Percentiles rank a stretch among this genome's conserved stretches.
phyloP scores from a whole-genome alignment of 2,797 vertebrate species.

The Naso thynnoides region DNA sequence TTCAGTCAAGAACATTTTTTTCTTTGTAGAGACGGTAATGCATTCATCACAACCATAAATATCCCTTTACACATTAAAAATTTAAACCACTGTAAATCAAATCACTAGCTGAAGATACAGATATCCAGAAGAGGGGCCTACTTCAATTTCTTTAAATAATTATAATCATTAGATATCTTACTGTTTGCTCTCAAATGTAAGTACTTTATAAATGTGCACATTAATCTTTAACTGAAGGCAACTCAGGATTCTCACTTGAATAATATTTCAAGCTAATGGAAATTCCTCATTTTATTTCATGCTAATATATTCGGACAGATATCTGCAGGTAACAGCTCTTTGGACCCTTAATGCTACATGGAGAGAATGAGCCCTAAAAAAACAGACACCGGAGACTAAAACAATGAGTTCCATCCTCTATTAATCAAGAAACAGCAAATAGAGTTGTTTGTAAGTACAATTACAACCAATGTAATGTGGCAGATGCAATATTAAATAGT shows the following conservation, averaged over 20 bases:
- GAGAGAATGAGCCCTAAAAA: background rate
- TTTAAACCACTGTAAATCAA: slow-evolving; percentile 2
- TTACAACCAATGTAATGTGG: slow-evolving; percentile 5
- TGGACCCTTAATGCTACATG: background rate
- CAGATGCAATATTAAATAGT: background rate
- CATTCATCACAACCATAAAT: background rate
- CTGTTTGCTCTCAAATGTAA: background rate
- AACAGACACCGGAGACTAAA: background rate
- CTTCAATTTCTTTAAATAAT: slow-evolving; percentile 2
- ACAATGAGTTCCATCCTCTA: background rate
- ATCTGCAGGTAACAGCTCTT: slow-evolving; percentile 2
- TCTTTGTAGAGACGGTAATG: slow-evolving; percentile 20
- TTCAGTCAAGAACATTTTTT: slow-evolving; percentile 8
- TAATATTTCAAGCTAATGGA: background rate
- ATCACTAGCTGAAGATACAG: slow-evolving; percentile 2
- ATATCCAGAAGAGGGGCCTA: background rate
- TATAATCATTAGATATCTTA: background rate
- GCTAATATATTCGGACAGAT: background rate
- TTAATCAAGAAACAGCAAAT: slow-evolving; percentile 22
- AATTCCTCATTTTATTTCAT: background rate
- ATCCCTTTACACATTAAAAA: slow-evolving; percentile 1
- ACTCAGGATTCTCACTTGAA: background rate
- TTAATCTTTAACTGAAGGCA: background rate
- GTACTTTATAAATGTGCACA: background rate
- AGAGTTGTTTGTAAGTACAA: slow-evolving; percentile 9